These are phyloP conservation scores for Nannobrachium achirus DNA, from an alignment of 2,113 vertebrate species.

Conservation along the genomic window DNA sequence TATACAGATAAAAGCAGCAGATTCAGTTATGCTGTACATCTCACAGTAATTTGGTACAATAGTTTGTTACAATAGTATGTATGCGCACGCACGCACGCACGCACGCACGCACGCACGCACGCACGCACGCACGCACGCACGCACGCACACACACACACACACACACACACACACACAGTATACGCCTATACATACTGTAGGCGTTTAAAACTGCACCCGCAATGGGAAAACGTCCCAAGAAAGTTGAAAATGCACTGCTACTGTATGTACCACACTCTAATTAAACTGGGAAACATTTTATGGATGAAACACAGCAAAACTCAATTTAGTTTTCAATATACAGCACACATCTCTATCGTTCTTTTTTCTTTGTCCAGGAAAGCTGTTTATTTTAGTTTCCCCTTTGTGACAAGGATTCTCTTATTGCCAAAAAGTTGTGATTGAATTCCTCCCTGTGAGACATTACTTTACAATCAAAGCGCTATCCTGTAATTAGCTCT, in stretches of 20 bases:
- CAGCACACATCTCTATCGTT: not conserved
- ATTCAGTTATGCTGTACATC: too few relatives aligned
- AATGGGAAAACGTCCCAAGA: not conserved
- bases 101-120: too few relatives aligned
- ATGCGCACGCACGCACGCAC: too few relatives aligned
- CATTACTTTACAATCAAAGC: conserved; percentile 62
- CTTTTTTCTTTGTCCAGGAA: not conserved
- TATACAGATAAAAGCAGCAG: too few relatives aligned
- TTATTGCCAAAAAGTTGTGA: conserved; percentile 33
- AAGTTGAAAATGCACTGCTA: conserved; percentile 5
- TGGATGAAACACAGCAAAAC: conserved; percentile 20
- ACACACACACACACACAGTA: conserved; percentile 2
- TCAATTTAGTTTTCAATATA: conserved; percentile 14
- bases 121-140: too few relatives aligned
- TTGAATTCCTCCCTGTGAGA: conserved; percentile 43
- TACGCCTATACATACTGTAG: too few relatives aligned
- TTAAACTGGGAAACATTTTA: conserved; percentile 8
- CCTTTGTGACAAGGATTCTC: conserved; percentile 7
- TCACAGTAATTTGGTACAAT: too few relatives aligned
- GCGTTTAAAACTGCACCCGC: too few relatives aligned
- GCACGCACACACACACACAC: too few relatives aligned
- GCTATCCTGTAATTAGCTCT: conserved; percentile 64
- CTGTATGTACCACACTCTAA: conserved; percentile 6
- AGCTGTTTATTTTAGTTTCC: not conserved
- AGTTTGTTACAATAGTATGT: too few relatives aligned